Percentiles rank a stretch among this genome's conserved stretches.
Evolutionary conservation across 2,888 invertebrate species (phyloP).

Genomic region (Calameuta pallipes): DNA sequence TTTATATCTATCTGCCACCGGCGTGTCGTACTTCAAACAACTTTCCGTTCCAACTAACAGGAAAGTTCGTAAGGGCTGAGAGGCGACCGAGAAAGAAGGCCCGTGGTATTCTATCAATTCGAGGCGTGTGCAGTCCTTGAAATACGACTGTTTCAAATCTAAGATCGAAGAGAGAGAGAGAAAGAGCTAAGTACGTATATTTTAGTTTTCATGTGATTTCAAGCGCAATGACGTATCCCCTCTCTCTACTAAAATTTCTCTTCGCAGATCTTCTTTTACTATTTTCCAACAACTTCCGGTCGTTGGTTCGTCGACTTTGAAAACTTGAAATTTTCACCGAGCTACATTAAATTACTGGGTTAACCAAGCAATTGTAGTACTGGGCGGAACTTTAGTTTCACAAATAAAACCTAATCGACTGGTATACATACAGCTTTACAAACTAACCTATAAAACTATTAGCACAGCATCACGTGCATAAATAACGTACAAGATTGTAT

Average conservation of each 20-base stretch:
- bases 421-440: not conserved
- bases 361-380: not conserved
- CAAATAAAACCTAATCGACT: not conserved
- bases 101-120: not conserved
- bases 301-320: not conserved
- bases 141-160: not conserved
- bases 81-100: not conserved
- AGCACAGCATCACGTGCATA: not conserved
- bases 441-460: not conserved
- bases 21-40: constrained; percentile 19
- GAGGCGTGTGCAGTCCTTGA: not conserved
- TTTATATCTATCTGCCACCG: constrained; percentile 25
- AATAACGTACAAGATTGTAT: not conserved
- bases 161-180: not conserved
- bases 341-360: not conserved
- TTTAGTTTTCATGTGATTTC: not conserved
- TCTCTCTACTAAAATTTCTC: not conserved
- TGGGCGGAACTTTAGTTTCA: not conserved
- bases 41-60: constrained; percentile 6
- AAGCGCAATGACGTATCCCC: not conserved
- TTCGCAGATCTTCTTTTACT: not conserved
- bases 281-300: not conserved
- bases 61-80: not conserved
- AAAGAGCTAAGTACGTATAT: not conserved
- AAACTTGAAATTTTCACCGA: not conserved